Evolutionary conservation across 2,888 invertebrate species (phyloP).

Genomic region (Nipponacmea schrenckii): DNA sequence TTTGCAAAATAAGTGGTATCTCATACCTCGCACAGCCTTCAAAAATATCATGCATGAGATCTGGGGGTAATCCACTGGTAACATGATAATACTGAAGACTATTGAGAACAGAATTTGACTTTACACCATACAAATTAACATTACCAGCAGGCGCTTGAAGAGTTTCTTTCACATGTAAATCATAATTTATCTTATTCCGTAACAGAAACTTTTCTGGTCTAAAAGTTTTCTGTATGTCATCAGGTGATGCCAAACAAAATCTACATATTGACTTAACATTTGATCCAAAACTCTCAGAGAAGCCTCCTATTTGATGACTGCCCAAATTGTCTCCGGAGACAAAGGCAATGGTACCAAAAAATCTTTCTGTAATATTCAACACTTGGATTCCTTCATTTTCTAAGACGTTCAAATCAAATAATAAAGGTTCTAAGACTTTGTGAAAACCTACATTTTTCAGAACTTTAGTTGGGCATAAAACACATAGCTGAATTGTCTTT

Average conservation of each 20-base stretch:
- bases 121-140: slow-evolving; percentile 13
- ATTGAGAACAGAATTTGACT: slow-evolving; percentile 14
- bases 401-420: slow-evolving; percentile 13
- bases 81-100: slow-evolving; percentile 13
- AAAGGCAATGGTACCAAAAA: slow-evolving; percentile 6
- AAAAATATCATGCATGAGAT: slow-evolving; percentile 24
- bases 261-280: slow-evolving; percentile 13
- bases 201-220: not conserved
- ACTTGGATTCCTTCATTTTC: slow-evolving; percentile 14
- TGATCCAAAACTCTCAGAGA: slow-evolving; percentile 11
- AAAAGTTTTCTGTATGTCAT: not conserved
- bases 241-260: slow-evolving; percentile 18
- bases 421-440: slow-evolving; percentile 10
- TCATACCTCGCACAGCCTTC: slow-evolving; percentile 19
- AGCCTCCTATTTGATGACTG: slow-evolving; percentile 12
- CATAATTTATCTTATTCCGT: not conserved
- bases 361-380: not conserved
- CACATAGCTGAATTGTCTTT: not conserved
- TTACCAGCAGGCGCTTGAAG: not conserved
- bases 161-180: not conserved
- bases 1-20: slow-evolving; percentile 9
- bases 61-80: slow-evolving; percentile 8
- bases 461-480: not conserved
- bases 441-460: slow-evolving; percentile 13
- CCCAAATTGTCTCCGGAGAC: slow-evolving; percentile 17